A percentile compares a stretch with the other conserved stretches of the same genome.
phyloP scores from a whole-genome alignment of 2,888 invertebrate species.

The Marasmarcha lunaedactyla region DNA sequence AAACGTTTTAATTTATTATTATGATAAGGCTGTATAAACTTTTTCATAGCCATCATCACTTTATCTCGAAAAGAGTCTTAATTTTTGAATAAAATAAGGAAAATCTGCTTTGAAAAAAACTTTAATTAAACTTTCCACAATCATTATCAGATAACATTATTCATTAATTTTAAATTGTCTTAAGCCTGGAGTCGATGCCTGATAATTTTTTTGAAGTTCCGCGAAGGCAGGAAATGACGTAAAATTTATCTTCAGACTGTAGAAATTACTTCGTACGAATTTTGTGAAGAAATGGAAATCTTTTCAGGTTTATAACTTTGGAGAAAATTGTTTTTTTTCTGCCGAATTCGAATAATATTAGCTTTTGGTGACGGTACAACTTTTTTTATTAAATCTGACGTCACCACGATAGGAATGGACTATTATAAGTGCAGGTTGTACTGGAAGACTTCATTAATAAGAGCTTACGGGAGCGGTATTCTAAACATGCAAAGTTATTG shows the following conservation, averaged over 20 bases:
- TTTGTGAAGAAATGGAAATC: constrained; percentile 59
- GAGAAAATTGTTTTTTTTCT: constrained; percentile 51
- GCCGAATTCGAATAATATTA: constrained; percentile 47
- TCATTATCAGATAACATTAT: constrained; percentile 69
- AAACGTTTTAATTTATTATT: too few relatives aligned
- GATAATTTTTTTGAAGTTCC: constrained; percentile 59
- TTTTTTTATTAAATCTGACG: constrained; percentile 37
- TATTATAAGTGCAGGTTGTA: neutral
- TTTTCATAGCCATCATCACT: too few relatives aligned
- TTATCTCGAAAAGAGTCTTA: too few relatives aligned
- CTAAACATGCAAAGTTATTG: neutral
- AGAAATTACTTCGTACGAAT: constrained; percentile 60
- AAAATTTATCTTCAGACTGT: constrained; percentile 60
- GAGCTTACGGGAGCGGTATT: constrained; percentile 29
- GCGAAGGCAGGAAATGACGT: constrained; percentile 58
- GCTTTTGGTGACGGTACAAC: constrained; percentile 41
- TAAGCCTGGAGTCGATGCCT: constrained; percentile 49
- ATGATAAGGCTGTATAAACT: too few relatives aligned
- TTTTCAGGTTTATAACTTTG: constrained; percentile 57
- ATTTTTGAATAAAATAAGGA: constrained; percentile 27
- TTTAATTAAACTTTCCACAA: constrained; percentile 65
- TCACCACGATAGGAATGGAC: constrained; percentile 20
- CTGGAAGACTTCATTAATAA: constrained; percentile 44
- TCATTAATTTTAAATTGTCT: constrained; percentile 67
- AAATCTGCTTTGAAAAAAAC: constrained; percentile 47